phyloP scores from a whole-genome alignment of 1,140 invertebrate species.

The Drosophila azteca region DNA sequence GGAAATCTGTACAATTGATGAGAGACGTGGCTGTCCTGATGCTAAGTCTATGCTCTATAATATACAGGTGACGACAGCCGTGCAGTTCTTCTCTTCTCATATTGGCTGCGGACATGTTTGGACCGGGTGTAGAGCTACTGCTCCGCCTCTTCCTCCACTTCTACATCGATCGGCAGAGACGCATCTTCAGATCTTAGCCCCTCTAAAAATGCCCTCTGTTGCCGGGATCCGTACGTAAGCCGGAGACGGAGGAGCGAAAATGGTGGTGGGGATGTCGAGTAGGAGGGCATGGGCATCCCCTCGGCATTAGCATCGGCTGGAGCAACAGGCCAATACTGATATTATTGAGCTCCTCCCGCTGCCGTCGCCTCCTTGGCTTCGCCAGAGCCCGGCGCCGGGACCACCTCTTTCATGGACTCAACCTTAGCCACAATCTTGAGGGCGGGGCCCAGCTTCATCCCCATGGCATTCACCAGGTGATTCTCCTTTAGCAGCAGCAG shows the following conservation, averaged over 20 bases:
- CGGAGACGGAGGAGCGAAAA: constrained; percentile 35
- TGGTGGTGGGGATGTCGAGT: constrained; percentile 53
- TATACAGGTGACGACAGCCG: too few species aligned
- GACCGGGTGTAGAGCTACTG: constrained; percentile 18
- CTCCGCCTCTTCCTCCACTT: constrained; percentile 11
- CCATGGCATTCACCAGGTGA: constrained; percentile 96
- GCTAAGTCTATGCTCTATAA: too few species aligned
- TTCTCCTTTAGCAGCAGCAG: constrained; percentile 97
- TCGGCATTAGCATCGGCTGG: constrained; percentile 4
- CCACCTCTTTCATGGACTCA: constrained; percentile 82
- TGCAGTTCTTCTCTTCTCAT: too few species aligned
- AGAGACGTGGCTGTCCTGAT: too few species aligned
- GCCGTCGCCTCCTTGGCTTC: constrained; percentile 50
- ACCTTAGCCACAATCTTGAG: constrained; percentile 94
- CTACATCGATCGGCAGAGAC: too few species aligned
- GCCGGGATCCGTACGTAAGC: background rate
- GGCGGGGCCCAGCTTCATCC: constrained; percentile 97
- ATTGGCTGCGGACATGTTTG: constrained; percentile 1
- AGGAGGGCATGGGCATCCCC: constrained; percentile 7
- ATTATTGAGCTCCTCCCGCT: constrained; percentile 52
- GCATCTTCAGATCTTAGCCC: constrained; percentile 8
- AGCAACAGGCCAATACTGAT: constrained; percentile 12
- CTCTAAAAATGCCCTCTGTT: constrained; percentile 19
- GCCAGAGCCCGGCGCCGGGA: constrained; percentile 13
- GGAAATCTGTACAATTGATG: too few species aligned